A percentile compares a stretch with the other conserved stretches of the same genome.
Evolutionary conservation across 1,140 invertebrate species (phyloP).

Genomic region (Drosophila leontia): DNA sequence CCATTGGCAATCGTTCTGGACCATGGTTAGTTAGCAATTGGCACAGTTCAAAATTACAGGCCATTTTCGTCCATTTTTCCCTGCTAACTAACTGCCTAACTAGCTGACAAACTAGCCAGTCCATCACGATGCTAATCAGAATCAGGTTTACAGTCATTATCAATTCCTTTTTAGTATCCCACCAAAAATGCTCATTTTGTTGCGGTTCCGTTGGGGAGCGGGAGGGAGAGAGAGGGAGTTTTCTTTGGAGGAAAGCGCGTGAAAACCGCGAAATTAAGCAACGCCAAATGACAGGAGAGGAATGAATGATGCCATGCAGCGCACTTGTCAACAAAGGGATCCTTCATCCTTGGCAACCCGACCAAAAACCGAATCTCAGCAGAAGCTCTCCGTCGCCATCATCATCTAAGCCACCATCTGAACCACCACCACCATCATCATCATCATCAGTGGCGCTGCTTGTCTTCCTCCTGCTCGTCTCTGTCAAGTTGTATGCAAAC

Average conservation of each 20-base stretch:
- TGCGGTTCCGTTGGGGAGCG: not conserved
- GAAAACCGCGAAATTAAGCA: constrained; percentile 74
- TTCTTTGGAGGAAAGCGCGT: constrained; percentile 49
- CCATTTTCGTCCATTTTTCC: constrained; percentile 52
- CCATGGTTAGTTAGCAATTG: constrained; percentile 54
- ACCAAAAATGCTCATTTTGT: constrained; percentile 67
- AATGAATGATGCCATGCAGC: constrained; percentile 55
- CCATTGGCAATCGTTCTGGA: constrained; percentile 59
- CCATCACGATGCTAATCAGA: constrained; percentile 59
- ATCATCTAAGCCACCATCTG: constrained; percentile 17
- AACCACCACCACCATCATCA: constrained; percentile 16
- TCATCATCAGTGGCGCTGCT: constrained; percentile 21
- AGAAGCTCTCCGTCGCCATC: constrained; percentile 7
- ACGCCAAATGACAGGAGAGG: constrained; percentile 49
- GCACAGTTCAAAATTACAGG: constrained; percentile 39
- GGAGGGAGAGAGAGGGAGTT: constrained; percentile 4
- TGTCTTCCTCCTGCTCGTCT: constrained; percentile 38
- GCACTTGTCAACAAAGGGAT: constrained; percentile 58
- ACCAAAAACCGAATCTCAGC: constrained; percentile 29
- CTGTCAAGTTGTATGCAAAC: constrained; percentile 77
- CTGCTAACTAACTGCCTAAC: constrained; percentile 68
- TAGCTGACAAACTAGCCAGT: constrained; percentile 49
- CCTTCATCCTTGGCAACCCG: constrained; percentile 50
- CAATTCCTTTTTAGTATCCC: constrained; percentile 76
- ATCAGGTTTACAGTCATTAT: constrained; percentile 58